Conservation (phyloP, 1,140 invertebrate genomes). For the Heliconius hermathena region DNA sequence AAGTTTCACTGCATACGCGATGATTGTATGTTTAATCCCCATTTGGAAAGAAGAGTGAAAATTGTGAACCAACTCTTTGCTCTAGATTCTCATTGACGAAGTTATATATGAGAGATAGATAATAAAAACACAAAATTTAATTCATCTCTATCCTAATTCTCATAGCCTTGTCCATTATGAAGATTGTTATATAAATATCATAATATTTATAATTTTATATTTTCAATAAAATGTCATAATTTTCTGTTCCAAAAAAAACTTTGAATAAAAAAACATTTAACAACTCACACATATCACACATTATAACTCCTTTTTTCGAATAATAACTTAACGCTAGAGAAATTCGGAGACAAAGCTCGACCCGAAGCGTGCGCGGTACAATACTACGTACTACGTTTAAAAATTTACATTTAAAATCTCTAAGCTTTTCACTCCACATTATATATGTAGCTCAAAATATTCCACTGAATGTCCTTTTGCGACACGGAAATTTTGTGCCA, state of each 20-base stretch:
- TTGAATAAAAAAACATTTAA: neutral
- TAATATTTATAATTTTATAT: no score
- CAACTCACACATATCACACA: neutral
- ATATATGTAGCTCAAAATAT: constrained; percentile 13
- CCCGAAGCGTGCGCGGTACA: neutral
- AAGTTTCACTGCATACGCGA: no score
- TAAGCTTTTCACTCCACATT: constrained; percentile 10
- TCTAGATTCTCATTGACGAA: no score
- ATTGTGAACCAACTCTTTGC: no score
- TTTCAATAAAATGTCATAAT: no score
- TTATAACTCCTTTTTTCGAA: neutral
- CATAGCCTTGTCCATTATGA: no score
- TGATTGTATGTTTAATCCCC: no score
- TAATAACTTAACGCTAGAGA: neutral
- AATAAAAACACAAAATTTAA: no score
- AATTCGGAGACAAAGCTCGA: neutral
- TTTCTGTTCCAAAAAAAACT: neutral
- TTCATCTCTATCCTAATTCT: no score
- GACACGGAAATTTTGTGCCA: constrained; percentile 2
- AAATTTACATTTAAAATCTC: constrained; percentile 16
- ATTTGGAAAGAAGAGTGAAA: no score
- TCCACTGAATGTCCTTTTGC: constrained; percentile 10
- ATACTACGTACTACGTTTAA: neutral
- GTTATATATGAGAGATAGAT: no score
- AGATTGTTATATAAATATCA: no score